These are phyloP conservation scores for Ophioninae sp. DNA, from an alignment of 2,888 invertebrate species.

Conservation along the genomic window DNA sequence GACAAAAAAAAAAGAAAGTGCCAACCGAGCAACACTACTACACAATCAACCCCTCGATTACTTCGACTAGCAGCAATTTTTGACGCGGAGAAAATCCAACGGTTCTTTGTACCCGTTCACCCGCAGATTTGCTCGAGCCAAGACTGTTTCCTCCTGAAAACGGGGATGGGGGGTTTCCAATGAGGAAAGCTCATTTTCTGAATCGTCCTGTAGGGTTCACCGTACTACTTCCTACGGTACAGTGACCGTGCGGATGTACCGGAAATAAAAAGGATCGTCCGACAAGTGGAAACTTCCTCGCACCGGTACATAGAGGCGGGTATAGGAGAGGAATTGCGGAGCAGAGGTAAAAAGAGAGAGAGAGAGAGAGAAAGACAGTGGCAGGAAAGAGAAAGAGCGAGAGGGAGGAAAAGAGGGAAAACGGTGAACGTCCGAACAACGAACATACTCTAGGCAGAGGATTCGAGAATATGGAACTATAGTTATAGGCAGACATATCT, in stretches of 20 bases:
- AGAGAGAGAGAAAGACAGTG: slow-evolving; percentile 7
- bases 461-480: slow-evolving; percentile 24
- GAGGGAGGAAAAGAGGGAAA: slow-evolving; percentile 10
- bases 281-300: slow-evolving; percentile 62
- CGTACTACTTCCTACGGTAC: slow-evolving; percentile 45
- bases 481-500: slow-evolving; percentile 9
- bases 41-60: too few relatives aligned
- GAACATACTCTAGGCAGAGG: slow-evolving; percentile 23
- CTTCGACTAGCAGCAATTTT: too few relatives aligned
- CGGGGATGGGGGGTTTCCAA: background rate
- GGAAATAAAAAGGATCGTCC: slow-evolving; percentile 60
- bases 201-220: slow-evolving; percentile 33
- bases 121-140: background rate
- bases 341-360: slow-evolving; percentile 5
- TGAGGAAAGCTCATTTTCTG: slow-evolving; percentile 23
- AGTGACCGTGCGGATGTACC: slow-evolving; percentile 51
- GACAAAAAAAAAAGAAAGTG: too few relatives aligned
- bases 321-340: slow-evolving; percentile 33
- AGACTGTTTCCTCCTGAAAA: background rate
- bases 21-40: too few relatives aligned
- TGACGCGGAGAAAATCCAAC: too few relatives aligned
- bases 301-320: slow-evolving; percentile 30
- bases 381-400: too few relatives aligned
- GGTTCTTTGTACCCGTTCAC: background rate
- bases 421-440: slow-evolving; percentile 56